Percentiles rank a stretch among this genome's conserved stretches.
phyloP scores from a whole-genome alignment of 1,140 invertebrate genomes.

The Thaumatotibia leucotreta region DNA sequence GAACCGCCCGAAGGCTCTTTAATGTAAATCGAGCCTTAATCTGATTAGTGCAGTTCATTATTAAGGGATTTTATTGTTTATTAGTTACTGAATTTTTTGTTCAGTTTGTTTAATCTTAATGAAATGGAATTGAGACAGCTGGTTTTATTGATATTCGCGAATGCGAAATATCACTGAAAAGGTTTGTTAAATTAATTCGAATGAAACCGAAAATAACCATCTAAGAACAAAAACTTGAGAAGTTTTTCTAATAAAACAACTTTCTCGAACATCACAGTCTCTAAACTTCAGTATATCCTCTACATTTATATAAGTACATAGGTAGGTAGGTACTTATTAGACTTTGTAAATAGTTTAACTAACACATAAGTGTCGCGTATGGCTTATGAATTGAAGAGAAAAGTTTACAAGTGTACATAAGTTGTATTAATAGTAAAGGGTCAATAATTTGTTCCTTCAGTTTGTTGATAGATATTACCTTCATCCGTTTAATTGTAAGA shows the following conservation, averaged over 20 bases:
- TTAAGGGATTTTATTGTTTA: not conserved
- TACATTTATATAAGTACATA: too few species aligned
- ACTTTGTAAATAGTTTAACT: too few species aligned
- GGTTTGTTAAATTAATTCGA: not conserved
- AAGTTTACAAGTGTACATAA: too few species aligned
- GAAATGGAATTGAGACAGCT: not conserved
- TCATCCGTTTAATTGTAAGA: too few species aligned
- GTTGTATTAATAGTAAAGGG: too few species aligned
- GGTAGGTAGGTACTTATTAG: too few species aligned
- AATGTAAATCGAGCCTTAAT: constrained; percentile 57
- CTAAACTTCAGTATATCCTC: not conserved
- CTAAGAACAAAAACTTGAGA: not conserved
- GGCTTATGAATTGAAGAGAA: too few species aligned
- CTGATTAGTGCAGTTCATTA: constrained; percentile 19
- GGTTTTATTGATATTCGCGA: not conserved
- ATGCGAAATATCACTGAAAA: not conserved
- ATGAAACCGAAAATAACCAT: not conserved
- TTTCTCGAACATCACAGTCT: not conserved
- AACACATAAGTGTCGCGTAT: too few species aligned
- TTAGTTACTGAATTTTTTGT: not conserved
- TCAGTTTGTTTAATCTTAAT: not conserved
- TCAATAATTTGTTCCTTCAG: too few species aligned
- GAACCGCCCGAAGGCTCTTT: constrained; percentile 57
- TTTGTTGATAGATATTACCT: too few species aligned
- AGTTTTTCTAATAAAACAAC: not conserved